Conservation (phyloP, 2,113 vertebrate species). For the Machaerirhynchus nigripectus region DNA sequence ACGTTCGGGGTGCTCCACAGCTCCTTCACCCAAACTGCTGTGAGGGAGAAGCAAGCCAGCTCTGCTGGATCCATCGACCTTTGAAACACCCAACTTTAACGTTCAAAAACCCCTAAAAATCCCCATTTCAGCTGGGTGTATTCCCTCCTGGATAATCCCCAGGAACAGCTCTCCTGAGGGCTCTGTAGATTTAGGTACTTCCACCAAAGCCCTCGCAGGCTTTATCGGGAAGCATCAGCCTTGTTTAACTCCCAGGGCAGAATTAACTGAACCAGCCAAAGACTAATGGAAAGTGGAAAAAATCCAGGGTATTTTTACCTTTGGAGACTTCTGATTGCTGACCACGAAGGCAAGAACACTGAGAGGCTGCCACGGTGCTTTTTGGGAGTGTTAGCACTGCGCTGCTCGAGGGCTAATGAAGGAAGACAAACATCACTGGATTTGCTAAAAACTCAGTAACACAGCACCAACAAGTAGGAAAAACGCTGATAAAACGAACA, state of each 20-base stretch:
- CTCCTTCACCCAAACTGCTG: not conserved
- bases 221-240: not conserved
- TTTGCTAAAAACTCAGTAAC: not conserved
- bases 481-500: accelerated
- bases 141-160: not conserved
- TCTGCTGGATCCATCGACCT: not conserved
- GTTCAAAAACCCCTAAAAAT: not conserved
- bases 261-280: not conserved
- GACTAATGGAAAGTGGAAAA: not conserved
- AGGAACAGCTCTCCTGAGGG: not conserved
- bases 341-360: not conserved
- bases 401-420: not conserved
- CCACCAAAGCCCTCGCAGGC: not conserved
- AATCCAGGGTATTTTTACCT: not conserved
- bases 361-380: conserved; percentile 32
- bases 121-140: not conserved
- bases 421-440: not conserved
- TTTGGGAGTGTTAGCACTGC: not conserved
- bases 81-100: not conserved
- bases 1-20: not conserved
- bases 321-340: conserved; percentile 18
- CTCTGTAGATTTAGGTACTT: not conserved
- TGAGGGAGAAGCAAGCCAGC: not conserved
- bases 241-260: not conserved
- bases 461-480: not conserved